Conservation (phyloP, 2,113 vertebrate genomes). For the Phocoena phocoena region DNA sequence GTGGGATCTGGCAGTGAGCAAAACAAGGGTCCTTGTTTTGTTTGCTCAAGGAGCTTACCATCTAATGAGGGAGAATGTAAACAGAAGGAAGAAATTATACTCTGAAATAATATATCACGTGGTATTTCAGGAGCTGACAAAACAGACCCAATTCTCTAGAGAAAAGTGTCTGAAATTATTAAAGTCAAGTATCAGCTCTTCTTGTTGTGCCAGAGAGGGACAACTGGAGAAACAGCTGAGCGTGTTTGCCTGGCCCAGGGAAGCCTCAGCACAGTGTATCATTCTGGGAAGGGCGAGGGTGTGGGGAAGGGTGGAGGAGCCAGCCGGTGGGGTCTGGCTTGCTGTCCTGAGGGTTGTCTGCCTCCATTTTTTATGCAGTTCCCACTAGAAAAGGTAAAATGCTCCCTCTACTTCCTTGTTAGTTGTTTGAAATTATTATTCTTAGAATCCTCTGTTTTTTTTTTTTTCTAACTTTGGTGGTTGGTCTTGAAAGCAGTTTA, state of each 20-base stretch:
- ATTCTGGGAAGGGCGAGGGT: not conserved
- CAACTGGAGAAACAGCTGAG: not conserved
- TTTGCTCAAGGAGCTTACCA: not conserved
- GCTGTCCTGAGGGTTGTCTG: not conserved
- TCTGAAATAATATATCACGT: not conserved
- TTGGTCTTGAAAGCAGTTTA: not conserved
- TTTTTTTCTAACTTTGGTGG: not conserved
- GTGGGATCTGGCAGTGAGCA: not conserved
- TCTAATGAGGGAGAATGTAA: not conserved
- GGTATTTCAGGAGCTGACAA: not conserved
- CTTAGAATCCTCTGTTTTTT: not conserved
- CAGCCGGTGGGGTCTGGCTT: not conserved
- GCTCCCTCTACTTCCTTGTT: not conserved
- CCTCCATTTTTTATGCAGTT: not conserved
- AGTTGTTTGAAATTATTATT: conserved; percentile 21
- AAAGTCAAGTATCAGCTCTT: not conserved
- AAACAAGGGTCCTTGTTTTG: not conserved
- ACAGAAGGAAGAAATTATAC: not conserved
- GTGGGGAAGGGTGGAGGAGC: not conserved
- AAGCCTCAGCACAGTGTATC: not conserved
- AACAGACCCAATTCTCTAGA: not conserved
- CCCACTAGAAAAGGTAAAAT: not conserved
- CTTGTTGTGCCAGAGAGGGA: not conserved
- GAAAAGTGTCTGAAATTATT: conserved; percentile 20
- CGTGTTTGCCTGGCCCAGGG: not conserved